Percentiles rank a stretch among this genome's conserved stretches.
phyloP scores from a whole-genome alignment of 2,113 vertebrate genomes.

The Ginglymostoma cirratum region DNA sequence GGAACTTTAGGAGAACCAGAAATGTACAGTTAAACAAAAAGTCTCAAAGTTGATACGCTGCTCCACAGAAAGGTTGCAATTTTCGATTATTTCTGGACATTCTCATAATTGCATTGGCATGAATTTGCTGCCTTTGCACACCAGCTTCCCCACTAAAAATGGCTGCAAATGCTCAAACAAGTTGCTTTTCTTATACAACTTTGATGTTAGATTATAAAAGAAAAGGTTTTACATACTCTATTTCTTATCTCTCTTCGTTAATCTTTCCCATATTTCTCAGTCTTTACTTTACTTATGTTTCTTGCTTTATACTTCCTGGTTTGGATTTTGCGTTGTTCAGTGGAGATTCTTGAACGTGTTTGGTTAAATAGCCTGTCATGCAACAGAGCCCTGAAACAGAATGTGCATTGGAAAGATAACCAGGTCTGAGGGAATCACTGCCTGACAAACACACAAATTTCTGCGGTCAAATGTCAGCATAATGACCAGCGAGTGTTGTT shows the following conservation, averaged over 20 bases:
- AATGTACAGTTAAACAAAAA: background rate
- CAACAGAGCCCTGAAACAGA: background rate
- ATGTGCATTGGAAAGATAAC: background rate
- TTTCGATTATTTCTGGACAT: background rate
- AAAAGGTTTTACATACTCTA: no score
- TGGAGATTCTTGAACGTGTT: background rate
- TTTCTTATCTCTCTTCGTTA: background rate
- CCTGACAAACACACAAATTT: background rate
- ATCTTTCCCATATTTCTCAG: background rate
- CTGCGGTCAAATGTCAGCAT: background rate
- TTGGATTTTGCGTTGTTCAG: background rate
- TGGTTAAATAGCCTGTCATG: background rate
- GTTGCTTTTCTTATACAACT: background rate
- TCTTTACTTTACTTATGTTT: background rate
- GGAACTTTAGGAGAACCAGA: background rate
- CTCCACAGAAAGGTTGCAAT: background rate
- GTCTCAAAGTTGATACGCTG: background rate
- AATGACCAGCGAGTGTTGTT: background rate
- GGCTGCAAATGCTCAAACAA: background rate
- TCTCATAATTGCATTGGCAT: background rate
- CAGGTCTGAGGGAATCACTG: background rate
- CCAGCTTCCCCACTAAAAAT: background rate
- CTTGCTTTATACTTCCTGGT: background rate
- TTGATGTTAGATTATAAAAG: background rate
- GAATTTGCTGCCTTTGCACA: background rate